phyloP scores from a whole-genome alignment of 2,113 vertebrate species.

The Siphamia tubifer region DNA sequence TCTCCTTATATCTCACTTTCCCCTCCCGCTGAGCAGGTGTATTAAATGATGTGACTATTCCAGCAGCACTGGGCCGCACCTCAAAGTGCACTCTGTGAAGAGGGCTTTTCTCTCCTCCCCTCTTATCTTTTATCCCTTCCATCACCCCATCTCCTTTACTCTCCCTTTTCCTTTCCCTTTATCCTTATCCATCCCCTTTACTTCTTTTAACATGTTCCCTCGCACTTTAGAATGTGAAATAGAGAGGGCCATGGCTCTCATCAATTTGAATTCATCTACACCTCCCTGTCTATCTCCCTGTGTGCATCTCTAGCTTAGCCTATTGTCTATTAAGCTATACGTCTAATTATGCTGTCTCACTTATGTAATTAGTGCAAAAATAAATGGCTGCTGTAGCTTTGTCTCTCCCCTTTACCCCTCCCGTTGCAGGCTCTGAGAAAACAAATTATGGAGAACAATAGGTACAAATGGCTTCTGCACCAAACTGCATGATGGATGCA shows the following conservation, averaged over 20 bases:
- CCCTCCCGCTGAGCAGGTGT: conserved; percentile 65
- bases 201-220: conserved; percentile 56
- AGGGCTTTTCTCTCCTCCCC: conserved; percentile 64
- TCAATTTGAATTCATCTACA: conserved; percentile 51
- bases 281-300: conserved; percentile 51
- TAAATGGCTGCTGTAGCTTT: conserved; percentile 69
- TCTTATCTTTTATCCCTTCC: conserved; percentile 68
- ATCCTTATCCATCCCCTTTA: conserved; percentile 53
- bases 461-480: conserved; percentile 80
- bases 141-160: conserved; percentile 54
- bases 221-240: conserved; percentile 52
- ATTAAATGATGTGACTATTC: conserved; percentile 71
- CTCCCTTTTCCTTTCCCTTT: conserved; percentile 36
- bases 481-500: conserved; percentile 79
- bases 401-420: conserved; percentile 55
- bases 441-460: conserved; percentile 82
- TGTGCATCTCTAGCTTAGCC: conserved; percentile 48
- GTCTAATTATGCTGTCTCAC: conserved; percentile 79
- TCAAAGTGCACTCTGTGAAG: conserved; percentile 71
- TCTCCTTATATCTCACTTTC: conserved; percentile 45
- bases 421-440: conserved; percentile 65
- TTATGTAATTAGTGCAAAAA: conserved; percentile 78
- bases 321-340: conserved; percentile 76
- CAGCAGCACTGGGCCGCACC: conserved; percentile 48
- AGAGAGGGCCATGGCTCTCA: conserved; percentile 21